Base-by-base conservation (phyloP, 2,888 invertebrate genomes). In the Hydropsyche betteni region DNA sequence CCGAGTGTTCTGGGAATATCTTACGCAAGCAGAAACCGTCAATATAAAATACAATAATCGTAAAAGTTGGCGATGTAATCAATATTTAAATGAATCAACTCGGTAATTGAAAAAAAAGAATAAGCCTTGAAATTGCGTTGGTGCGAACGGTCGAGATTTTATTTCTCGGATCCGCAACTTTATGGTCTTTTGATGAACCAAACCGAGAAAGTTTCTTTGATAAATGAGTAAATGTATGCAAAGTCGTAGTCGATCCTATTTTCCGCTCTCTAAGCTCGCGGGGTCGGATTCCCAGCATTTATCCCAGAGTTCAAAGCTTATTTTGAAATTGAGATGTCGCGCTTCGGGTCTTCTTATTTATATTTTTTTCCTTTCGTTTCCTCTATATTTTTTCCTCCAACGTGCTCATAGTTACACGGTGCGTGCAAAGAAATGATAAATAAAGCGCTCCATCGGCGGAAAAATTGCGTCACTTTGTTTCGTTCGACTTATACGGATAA, bases 171-270 rank as follows among this genome's bases (percentile, higher is more conserved):
- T 24, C n/a, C 36, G 36, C 36, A 64, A 64, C 33, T 72, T 70
- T 72, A 61, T 33, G 33, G 72, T 50, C 72, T 72, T 72, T 72
- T 72, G 72, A 72, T 58, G 58, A 72, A 61, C 44, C 64, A 36
- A 64, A 58, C 44, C 38, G 36, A 14, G 33, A 55, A 72, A 72
- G 34, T 72, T 72, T 72, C 58, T 53, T 55, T 58, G 55, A 72
- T 72, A 61, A 72, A 72, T 61, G 72, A 72, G 38, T 55, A 58
- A 70, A 53, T 70, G 53, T 70, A 70, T 70, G 70, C 70, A 52
- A 70, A 70, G 38, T 34, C 55, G 36, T 53, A 12, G 61, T 58
- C 72, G 55, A 72, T 72, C 72, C 72, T 33, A 72, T 72, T 72
- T 72, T 72, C 72, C 72, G 72, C 36, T 50, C 58, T 50, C 55